Percentiles rank a stretch among this genome's conserved stretches.
These are phyloP conservation scores for Antheraea assamensis DNA, from an alignment of 2,888 invertebrate genomes.

Conservation along the genomic window DNA sequence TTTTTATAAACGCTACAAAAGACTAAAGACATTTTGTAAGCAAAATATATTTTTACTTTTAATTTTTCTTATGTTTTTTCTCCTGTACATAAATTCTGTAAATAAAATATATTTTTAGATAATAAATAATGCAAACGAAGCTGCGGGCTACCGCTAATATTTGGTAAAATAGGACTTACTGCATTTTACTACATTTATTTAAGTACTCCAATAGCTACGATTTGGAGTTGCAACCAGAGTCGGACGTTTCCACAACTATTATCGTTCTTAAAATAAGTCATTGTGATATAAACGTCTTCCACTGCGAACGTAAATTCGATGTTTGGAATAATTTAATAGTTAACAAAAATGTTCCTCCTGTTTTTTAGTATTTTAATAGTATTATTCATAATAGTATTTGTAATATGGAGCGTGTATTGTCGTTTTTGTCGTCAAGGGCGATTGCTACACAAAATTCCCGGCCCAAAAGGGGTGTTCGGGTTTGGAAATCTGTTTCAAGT, in stretches of 20 bases:
- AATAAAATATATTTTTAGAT: too few species aligned
- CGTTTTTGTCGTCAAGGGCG: constrained; percentile 31
- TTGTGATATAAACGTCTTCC: neutral
- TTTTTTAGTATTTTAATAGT: neutral
- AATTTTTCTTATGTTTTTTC: too few species aligned
- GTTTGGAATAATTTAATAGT: neutral
- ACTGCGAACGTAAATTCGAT: neutral
- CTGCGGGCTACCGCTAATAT: too few species aligned
- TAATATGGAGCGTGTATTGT: constrained; percentile 21
- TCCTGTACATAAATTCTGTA: too few species aligned
- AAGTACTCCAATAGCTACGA: too few species aligned
- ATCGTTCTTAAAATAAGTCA: neutral
- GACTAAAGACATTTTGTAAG: too few species aligned
- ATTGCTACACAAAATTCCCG: constrained; percentile 51
- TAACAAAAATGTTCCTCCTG: constrained; percentile 1
- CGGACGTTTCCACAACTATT: neutral
- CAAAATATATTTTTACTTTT: too few species aligned
- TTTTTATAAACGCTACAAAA: too few species aligned
- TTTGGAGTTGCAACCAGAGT: too few species aligned
- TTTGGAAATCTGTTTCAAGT: constrained; percentile 46
- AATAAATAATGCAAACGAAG: too few species aligned
- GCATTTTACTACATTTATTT: too few species aligned
- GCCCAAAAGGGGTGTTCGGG: constrained; percentile 45
- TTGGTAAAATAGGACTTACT: neutral
- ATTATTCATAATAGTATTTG: constrained; percentile 4